These are phyloP conservation scores for Prorops nasuta DNA, from an alignment of 1,140 invertebrate species.

Conservation along the genomic window DNA sequence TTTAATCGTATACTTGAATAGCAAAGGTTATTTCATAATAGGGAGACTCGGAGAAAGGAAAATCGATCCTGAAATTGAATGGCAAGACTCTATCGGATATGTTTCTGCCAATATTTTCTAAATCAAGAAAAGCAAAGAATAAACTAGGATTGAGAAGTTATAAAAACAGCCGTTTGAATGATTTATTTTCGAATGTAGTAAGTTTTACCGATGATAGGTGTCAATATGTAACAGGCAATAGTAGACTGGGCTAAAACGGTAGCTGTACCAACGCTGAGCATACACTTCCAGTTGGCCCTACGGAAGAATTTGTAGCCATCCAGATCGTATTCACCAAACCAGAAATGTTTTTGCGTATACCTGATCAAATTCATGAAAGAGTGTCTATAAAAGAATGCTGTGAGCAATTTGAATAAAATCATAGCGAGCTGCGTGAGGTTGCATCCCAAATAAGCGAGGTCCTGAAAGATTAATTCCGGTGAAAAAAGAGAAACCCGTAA, in stretches of 20 bases:
- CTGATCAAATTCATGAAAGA: background rate
- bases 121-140: background rate
- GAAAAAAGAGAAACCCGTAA: too few relatives aligned
- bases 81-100: background rate
- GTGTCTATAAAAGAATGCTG: background rate
- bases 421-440: background rate
- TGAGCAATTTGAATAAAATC: background rate
- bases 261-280: conserved; percentile 5
- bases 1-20: background rate
- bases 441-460: background rate
- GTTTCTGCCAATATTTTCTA: conserved; percentile 18
- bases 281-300: background rate
- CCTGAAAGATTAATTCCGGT: too few relatives aligned
- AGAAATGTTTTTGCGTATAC: background rate
- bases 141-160: background rate
- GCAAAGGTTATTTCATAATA: background rate
- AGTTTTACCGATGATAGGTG: conserved; percentile 18
- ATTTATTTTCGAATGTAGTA: too few relatives aligned
- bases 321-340: background rate
- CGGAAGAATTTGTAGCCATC: background rate
- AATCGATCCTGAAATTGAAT: background rate
- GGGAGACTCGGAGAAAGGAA: background rate
- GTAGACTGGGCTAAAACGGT: conserved; percentile 11
- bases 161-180: too few relatives aligned
- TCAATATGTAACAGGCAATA: conserved; percentile 8